These are phyloP conservation scores for Dromas ardeola DNA, from an alignment of 2,113 vertebrate genomes.

Conservation along the genomic window DNA sequence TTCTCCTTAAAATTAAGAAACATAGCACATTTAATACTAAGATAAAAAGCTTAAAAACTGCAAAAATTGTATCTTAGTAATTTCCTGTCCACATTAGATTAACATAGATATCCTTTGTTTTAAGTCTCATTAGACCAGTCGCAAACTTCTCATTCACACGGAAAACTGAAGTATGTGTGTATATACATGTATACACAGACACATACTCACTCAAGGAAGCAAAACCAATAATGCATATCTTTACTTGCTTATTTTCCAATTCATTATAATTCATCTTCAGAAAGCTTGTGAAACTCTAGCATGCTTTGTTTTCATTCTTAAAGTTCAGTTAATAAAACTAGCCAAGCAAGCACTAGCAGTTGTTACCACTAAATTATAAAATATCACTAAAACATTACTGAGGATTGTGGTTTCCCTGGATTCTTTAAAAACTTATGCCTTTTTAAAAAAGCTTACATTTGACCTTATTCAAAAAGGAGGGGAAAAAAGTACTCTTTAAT, in stretches of 20 bases:
- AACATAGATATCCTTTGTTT: neutral
- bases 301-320: neutral
- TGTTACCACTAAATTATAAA: neutral
- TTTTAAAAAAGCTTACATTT: neutral
- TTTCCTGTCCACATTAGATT: neutral
- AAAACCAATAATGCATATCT: neutral
- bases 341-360: neutral
- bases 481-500: neutral
- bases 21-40: neutral
- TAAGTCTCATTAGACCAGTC: neutral
- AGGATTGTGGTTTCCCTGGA: neutral
- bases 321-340: neutral
- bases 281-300: neutral
- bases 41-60: neutral
- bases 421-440: neutral
- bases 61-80: neutral
- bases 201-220: neutral
- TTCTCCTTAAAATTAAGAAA: constrained; percentile 79
- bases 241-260: neutral
- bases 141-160: neutral
- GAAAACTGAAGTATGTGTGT: neutral
- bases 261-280: neutral
- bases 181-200: neutral
- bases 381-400: neutral
- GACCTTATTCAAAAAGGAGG: neutral